A percentile compares a stretch with the other conserved stretches of the same genome.
Conservation (phyloP, 2,797 vertebrate species). For the Pteropus rufus region DNA sequence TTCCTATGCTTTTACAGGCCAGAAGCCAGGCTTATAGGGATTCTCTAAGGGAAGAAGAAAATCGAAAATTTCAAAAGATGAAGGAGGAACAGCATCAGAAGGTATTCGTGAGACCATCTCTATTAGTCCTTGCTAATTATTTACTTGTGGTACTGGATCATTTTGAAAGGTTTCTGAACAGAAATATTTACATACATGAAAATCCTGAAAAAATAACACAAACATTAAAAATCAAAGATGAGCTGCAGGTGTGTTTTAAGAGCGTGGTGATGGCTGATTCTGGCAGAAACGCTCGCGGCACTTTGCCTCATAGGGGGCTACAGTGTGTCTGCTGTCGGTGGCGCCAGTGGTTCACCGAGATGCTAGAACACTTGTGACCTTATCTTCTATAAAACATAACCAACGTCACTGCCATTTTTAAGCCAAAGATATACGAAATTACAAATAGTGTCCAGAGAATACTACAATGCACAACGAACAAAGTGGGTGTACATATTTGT, state of each 20-base stretch:
- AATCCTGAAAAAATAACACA: not conserved
- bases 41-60: constrained; percentile 77
- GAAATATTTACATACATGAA: not conserved
- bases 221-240: not conserved
- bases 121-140: not conserved
- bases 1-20: constrained; percentile 62
- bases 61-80: constrained; percentile 76
- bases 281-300: not conserved
- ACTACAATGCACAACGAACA: not conserved
- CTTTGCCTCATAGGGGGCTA: not conserved
- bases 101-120: constrained; percentile 69
- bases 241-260: not conserved
- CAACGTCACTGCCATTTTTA: not conserved
- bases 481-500: not conserved
- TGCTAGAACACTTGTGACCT: not conserved
- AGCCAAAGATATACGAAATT: not conserved
- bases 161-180: not conserved
- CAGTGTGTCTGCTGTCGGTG: not conserved
- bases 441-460: not conserved
- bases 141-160: not conserved
- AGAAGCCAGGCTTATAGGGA: constrained; percentile 72
- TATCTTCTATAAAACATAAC: not conserved
- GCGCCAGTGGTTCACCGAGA: not conserved
- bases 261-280: not conserved
- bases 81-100: constrained; percentile 82